phyloP scores from a whole-genome alignment of 2,888 invertebrate species.

The Bombylius major region DNA sequence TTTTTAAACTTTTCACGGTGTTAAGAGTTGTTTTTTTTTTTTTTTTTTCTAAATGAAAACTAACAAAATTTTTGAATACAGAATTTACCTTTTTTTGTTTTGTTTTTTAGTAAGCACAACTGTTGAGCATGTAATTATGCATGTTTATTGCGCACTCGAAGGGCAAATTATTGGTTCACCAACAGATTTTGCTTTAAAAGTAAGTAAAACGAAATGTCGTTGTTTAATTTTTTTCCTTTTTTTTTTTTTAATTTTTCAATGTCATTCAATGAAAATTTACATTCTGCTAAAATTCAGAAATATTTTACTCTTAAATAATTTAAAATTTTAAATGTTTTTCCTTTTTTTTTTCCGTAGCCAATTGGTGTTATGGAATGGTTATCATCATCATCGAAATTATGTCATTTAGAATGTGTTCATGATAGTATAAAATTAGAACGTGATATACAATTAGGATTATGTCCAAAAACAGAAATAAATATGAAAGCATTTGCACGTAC shows the following conservation, averaged over 20 bases:
- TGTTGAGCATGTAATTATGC: constrained; percentile 73
- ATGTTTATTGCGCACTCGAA: constrained; percentile 70
- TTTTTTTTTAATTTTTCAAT: not conserved
- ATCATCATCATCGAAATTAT: constrained; percentile 65
- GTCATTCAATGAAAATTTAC: not conserved
- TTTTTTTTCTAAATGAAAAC: not conserved
- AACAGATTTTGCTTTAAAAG: constrained; percentile 51
- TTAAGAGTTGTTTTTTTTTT: constrained; percentile 1
- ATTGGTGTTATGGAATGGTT: constrained; percentile 81
- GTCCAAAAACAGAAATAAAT: constrained; percentile 52
- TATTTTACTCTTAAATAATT: not conserved
- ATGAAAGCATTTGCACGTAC: constrained; percentile 62
- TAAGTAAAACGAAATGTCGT: constrained; percentile 22
- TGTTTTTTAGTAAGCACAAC: constrained; percentile 71
- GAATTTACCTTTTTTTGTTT: constrained; percentile 13
- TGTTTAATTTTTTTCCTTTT: constrained; percentile 4
- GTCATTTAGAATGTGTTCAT: constrained; percentile 87
- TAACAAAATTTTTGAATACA: constrained; percentile 2
- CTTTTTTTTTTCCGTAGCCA: constrained; percentile 24
- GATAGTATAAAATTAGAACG: constrained; percentile 85
- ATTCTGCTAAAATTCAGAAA: not conserved
- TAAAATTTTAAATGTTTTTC: not conserved
- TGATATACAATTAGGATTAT: constrained; percentile 61
- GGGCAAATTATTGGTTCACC: constrained; percentile 54
- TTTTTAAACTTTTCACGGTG: not conserved